Conservation (phyloP, 2,113 vertebrate genomes). For the Gnathonemus echidnorhynchus region DNA sequence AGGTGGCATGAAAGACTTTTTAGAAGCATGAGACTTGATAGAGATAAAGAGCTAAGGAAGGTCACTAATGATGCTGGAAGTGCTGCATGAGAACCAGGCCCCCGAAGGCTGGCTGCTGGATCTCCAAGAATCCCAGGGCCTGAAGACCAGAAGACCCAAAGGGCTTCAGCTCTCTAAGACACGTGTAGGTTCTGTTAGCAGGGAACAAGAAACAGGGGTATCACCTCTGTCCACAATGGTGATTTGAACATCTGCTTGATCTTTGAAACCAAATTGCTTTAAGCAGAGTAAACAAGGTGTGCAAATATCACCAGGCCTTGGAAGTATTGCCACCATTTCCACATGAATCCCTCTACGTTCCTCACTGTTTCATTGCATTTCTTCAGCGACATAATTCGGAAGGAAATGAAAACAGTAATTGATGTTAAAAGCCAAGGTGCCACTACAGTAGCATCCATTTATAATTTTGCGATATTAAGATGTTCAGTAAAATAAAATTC, state of each 20-base stretch:
- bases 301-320: background rate
- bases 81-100: background rate
- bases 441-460: background rate
- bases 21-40: background rate
- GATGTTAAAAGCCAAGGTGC: background rate
- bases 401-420: background rate
- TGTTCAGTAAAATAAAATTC: background rate
- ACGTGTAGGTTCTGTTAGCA: background rate
- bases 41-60: background rate
- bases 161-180: background rate
- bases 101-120: background rate
- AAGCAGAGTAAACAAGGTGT: background rate
- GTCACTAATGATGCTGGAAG: background rate
- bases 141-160: background rate
- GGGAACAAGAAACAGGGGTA: background rate
- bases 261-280: background rate
- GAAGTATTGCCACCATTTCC: background rate
- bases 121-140: background rate
- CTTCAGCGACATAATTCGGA: background rate
- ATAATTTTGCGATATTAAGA: background rate
- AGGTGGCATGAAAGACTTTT: background rate
- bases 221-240: background rate
- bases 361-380: background rate
- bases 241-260: background rate
- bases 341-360: background rate